Base-by-base conservation (phyloP, 2,797 vertebrate genomes). In the Triplophysa yarkandensis region DNA sequence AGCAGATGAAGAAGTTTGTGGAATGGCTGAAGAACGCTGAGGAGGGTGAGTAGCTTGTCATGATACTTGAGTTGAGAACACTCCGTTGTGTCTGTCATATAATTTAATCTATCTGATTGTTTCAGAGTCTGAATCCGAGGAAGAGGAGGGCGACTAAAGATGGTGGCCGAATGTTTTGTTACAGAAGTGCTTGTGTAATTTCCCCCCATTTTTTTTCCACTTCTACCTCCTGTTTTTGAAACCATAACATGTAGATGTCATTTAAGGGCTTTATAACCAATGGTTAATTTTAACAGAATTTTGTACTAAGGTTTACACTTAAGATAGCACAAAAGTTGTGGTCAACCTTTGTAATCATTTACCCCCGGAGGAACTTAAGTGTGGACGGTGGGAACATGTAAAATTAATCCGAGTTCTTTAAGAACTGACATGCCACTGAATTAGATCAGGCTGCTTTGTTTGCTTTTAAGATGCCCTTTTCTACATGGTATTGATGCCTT, bases 1-100 rank as follows among this genome's bases (percentile, higher is more conserved):
- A 98, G 82, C 96, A 98, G 84, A 98, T 98, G 95, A 98, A 98
- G 79, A 98, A 96, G 85, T 98, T 98, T 74, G 95, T 98, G 0
- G 97, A 98, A 84, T 98, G 96, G 97, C 94, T 98, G 81, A 98
- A 96, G 87, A 98, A 96, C 11, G 96, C 95, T 0, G 97, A 98
- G 86, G 96, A 98, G 94, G 97, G 97, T 96, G 85, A 85, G 68
- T 2, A 2, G 10, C 1, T 32, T 21, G 4, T 30, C n/a, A 14
- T 21, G 17, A 13, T 46, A 44, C 3, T 48, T 5, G 34, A 16
- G 32, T 17, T 21, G 7, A 4, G 10, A 2, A 21, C 19, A 19
- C n/a, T 50, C 0, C 9, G 32, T 19, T 14, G 8, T 16, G 3
- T 27, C 41, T 32, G 32, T 32, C 7, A 28, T 21, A 9, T 9